Base-by-base conservation (phyloP, 2,888 invertebrate species). In the Tipula lateralis region DNA sequence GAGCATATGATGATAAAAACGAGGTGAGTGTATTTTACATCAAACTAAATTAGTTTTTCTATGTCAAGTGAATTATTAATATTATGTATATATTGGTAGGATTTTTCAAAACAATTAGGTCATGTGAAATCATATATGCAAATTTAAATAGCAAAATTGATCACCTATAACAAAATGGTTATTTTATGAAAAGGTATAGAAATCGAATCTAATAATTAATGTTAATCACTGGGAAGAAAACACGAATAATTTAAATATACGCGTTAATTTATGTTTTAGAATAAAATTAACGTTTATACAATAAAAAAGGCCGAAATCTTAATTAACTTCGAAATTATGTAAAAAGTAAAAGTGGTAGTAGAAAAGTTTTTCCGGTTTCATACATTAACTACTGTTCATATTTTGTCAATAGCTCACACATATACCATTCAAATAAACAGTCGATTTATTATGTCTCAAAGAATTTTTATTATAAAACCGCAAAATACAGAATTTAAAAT, bases 21-120 rank as follows among this genome's bases (percentile, higher is more conserved):
- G 66, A 66, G 44, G 66, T 66, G 66, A 66, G 24, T 66, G 66
- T 66, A 12, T 66, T 24, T 12, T 66, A 44, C n/a, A 13, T n/a
- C 9, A 66, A 66, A 9, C 66, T 66, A 24, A 66, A 66, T 66
- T 66, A 66, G 24, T 24, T 66, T 66, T 66, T 66, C 66, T 66
- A 66, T 66, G 66, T 66, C 66, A 66, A 66, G 66, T 66, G 66
- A 66, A 24, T 66, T 66, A 24, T 66, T 66, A n/a, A n/a, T n/a
- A n/a, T n/a, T n/a, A n/a, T n/a, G n/a, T 66, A 13, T 16, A n/a
- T 44, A 16, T 7, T 24, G 66, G 24, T 66, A 9, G 66, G 9
- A 24, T 24, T 66, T 66, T 66, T 66, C 24, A 2, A 24, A 19
- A 24, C 19, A 66, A 12, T 66, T 66, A 12, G 66, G 66, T 66